These are phyloP conservation scores for Upupa epops DNA, from an alignment of 2,113 vertebrate genomes.

Conservation along the genomic window DNA sequence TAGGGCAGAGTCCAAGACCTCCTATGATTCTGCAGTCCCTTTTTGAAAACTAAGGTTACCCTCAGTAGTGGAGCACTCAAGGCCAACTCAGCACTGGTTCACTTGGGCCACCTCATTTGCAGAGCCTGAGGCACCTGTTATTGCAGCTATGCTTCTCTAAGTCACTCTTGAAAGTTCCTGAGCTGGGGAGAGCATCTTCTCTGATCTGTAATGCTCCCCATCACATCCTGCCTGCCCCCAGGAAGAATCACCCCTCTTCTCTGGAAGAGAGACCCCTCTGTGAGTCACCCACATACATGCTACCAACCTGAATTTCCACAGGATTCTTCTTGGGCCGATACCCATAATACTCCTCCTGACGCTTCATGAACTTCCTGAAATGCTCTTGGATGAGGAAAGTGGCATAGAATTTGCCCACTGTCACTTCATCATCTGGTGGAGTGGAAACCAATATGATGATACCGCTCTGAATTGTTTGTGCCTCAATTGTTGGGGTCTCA, in stretches of 20 bases:
- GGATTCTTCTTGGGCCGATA: conserved; percentile 92
- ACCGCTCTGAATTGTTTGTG: no score
- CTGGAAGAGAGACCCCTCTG: no score
- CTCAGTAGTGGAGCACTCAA: background rate
- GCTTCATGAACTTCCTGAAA: conserved; percentile 96
- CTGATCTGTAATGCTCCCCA: background rate
- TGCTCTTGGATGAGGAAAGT: conserved; percentile 98
- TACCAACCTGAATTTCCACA: conserved; percentile 88
- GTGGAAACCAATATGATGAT: background rate
- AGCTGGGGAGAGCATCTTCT: background rate
- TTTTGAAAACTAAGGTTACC: background rate
- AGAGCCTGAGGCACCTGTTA: background rate
- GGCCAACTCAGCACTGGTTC: background rate
- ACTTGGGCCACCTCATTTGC: background rate
- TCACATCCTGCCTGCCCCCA: background rate
- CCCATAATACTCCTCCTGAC: conserved; percentile 97
- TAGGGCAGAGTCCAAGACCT: background rate
- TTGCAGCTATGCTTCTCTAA: background rate
- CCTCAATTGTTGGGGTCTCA: background rate
- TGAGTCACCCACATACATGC: background rate
- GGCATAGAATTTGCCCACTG: conserved; percentile 97
- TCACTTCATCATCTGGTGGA: conserved; percentile 93
- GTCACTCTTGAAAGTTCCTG: background rate
- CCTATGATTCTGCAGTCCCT: background rate
- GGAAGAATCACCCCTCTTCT: background rate